Evolutionary conservation across 2,888 invertebrate genomes (phyloP).

Genomic region (Silvanus unidentatus): DNA sequence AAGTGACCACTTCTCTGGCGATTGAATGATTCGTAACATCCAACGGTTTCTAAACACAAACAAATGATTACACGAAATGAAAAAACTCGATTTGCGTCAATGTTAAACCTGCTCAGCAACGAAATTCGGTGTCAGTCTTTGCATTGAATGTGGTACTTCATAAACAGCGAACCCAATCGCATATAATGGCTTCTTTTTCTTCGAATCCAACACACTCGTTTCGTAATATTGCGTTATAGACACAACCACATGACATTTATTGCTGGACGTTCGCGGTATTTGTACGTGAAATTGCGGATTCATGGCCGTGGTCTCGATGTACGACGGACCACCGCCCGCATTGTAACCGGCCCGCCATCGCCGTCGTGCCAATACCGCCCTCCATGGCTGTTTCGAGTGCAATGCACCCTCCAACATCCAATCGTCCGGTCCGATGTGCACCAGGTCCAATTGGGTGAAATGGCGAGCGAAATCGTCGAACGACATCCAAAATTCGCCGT

Average conservation of each 20-base stretch:
- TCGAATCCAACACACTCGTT: conserved; percentile 45
- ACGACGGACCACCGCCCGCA: conserved; percentile 63
- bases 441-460: conserved; percentile 64
- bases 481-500: conserved; percentile 71
- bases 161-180: conserved; percentile 68
- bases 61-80: neutral
- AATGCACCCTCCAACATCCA: conserved; percentile 65
- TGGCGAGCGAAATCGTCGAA: conserved; percentile 62
- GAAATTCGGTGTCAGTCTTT: conserved; percentile 55
- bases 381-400: conserved; percentile 63
- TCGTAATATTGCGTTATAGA: conserved; percentile 65
- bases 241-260: conserved; percentile 68
- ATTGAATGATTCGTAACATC: conserved; percentile 63
- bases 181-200: conserved; percentile 50
- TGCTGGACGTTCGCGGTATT: conserved; percentile 56
- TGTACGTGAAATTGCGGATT: conserved; percentile 68
- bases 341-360: conserved; percentile 65
- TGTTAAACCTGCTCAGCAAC: conserved; percentile 53
- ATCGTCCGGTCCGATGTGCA: conserved; percentile 72
- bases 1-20: conserved; percentile 63
- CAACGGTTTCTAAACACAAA: conserved; percentile 52
- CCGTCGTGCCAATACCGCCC: conserved; percentile 62
- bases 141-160: conserved; percentile 59
- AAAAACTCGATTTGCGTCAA: neutral
- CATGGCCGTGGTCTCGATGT: conserved; percentile 58